These are phyloP conservation scores for Pygmarrhopalites habei DNA, from an alignment of 1,140 invertebrate genomes.

Conservation along the genomic window DNA sequence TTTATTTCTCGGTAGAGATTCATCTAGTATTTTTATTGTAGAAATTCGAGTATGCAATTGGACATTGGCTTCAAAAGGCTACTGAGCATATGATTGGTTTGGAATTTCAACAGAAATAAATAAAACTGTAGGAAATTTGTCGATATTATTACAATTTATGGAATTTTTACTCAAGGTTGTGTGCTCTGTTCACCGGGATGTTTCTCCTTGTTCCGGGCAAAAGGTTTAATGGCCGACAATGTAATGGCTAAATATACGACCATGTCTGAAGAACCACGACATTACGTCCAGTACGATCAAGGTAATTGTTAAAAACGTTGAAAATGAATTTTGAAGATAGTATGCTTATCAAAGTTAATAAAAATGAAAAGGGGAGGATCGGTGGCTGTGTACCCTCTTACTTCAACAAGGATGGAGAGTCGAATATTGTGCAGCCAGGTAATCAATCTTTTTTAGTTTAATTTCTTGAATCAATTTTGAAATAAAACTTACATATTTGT, in stretches of 20 bases:
- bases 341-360: too few species aligned
- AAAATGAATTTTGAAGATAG: too few species aligned
- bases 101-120: too few species aligned
- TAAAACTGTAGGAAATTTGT: too few species aligned
- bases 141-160: too few species aligned
- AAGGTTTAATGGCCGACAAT: constrained; percentile 56
- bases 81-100: constrained; percentile 11
- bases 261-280: constrained; percentile 49
- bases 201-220: constrained; percentile 53
- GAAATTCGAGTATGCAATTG: constrained; percentile 60
- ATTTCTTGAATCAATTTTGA: too few species aligned
- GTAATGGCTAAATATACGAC: constrained; percentile 55
- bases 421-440: constrained; percentile 49
- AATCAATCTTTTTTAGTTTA: too few species aligned
- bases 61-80: constrained; percentile 55
- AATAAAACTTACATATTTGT: too few species aligned
- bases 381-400: constrained; percentile 58
- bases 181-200: constrained; percentile 58
- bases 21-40: too few species aligned
- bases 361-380: constrained; percentile 59
- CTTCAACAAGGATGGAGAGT: constrained; percentile 58
- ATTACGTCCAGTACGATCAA: constrained; percentile 46
- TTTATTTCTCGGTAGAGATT: constrained; percentile 50
- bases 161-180: constrained; percentile 48
- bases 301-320: too few species aligned